Evolutionary conservation across 2,797 vertebrate species (phyloP).

Genomic region (Gymnodraco acuticeps): DNA sequence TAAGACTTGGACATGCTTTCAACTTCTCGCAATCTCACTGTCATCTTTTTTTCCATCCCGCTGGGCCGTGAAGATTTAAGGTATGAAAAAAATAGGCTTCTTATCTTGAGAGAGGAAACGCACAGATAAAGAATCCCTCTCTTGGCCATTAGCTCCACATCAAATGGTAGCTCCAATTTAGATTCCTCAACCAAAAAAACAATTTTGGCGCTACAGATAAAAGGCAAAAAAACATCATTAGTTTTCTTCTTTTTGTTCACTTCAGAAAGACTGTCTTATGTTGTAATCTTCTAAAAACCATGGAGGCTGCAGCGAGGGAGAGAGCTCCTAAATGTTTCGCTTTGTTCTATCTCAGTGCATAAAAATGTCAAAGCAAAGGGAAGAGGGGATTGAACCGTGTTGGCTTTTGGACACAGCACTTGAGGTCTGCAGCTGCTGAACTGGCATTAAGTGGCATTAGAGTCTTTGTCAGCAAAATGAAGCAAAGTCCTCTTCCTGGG

Average conservation of each 20-base stretch:
- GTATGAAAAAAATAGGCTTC: constrained; percentile 13
- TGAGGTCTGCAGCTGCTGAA: constrained; percentile 68
- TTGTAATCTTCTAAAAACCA: constrained; percentile 22
- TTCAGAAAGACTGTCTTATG: constrained; percentile 19
- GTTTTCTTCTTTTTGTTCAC: constrained; percentile 9
- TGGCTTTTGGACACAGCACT: constrained; percentile 70
- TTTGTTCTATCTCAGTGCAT: constrained; percentile 51
- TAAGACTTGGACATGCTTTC: constrained; percentile 43
- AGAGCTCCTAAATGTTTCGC: constrained; percentile 29
- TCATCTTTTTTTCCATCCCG: constrained; percentile 14
- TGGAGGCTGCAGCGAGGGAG: neutral
- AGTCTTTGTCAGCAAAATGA: constrained; percentile 68
- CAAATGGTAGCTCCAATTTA: constrained; percentile 22
- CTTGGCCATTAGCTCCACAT: constrained; percentile 19
- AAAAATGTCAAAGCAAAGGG: constrained; percentile 62
- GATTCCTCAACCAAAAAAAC: constrained; percentile 16
- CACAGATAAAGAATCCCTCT: constrained; percentile 34
- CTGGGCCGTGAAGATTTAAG: constrained; percentile 18
- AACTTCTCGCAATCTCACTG: constrained; percentile 32
- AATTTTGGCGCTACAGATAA: constrained; percentile 17
- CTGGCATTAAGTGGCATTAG: constrained; percentile 70
- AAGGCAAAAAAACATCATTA: constrained; percentile 23
- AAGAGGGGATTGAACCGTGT: constrained; percentile 58
- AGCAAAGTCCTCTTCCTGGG: constrained; percentile 59
- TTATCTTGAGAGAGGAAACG: constrained; percentile 39